Evolutionary conservation across 2,888 invertebrate genomes (phyloP).

Genomic region (Acanthosoma haemorrhoidale): DNA sequence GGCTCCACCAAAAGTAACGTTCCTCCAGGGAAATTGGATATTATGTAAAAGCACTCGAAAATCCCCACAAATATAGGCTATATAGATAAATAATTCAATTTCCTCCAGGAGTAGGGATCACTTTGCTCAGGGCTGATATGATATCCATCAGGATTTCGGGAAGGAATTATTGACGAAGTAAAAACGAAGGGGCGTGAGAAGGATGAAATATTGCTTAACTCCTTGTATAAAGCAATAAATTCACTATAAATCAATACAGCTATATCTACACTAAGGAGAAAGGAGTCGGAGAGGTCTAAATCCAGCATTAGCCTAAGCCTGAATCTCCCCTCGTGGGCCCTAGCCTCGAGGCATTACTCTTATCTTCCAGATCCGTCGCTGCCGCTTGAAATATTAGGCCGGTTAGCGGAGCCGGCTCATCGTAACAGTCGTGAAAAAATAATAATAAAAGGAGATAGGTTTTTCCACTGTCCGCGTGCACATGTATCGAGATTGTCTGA

Average conservation of each 20-base stretch:
- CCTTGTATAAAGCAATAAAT: slow-evolving; percentile 24
- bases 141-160: not conserved
- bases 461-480: not conserved
- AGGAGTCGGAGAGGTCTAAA: not conserved
- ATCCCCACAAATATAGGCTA: not conserved
- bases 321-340: not conserved
- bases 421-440: not conserved
- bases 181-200: not conserved
- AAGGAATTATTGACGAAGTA: slow-evolving; percentile 4
- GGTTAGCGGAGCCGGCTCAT: slow-evolving; percentile 13
- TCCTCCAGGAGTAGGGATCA: not conserved
- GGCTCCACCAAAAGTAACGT: not conserved
- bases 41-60: not conserved
- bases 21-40: not conserved
- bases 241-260: slow-evolving; percentile 23
- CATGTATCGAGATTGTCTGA: too few species aligned
- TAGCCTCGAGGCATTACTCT: not conserved
- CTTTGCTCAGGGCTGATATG: not conserved
- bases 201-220: slow-evolving; percentile 14
- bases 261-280: slow-evolving; percentile 7
- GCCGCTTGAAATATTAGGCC: slow-evolving; percentile 10
- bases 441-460: not conserved
- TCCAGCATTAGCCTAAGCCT: slow-evolving; percentile 8
- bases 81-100: slow-evolving; percentile 3
- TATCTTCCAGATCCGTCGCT: not conserved